Evolutionary conservation across 2,888 invertebrate genomes (phyloP).

Genomic region (Leptogaster cylindrica): DNA sequence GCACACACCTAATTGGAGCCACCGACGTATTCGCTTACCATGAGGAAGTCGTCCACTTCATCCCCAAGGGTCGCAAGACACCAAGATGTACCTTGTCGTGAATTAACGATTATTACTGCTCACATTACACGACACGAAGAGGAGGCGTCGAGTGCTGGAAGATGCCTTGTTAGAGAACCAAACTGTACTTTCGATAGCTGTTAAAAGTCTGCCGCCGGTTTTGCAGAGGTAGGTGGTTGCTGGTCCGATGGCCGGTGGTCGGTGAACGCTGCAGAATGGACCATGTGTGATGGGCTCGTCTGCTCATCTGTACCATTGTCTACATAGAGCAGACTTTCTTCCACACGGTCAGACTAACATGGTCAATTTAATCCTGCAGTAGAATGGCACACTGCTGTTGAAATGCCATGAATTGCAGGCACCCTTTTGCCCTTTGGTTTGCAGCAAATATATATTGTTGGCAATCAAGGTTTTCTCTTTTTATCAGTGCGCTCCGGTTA

Average conservation of each 20-base stretch:
- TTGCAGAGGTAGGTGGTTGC: neutral
- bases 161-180: neutral
- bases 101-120: conserved; percentile 4
- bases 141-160: no score
- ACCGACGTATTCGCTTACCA: neutral
- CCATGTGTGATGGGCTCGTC: no score
- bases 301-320: neutral
- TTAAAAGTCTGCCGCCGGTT: neutral
- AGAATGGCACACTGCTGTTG: neutral
- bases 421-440: conserved; percentile 26
- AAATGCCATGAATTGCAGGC: conserved; percentile 24
- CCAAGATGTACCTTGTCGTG: neutral
- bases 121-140: no score
- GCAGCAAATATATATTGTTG: conserved; percentile 20
- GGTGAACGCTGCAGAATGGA: neutral
- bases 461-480: conserved; percentile 37
- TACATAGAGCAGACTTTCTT: neutral
- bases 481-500: conserved; percentile 12
- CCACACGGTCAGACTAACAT: neutral
- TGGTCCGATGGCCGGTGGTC: no score
- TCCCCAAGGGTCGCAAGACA: neutral
- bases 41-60: neutral
- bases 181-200: conserved; percentile 1
- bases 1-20: neutral
- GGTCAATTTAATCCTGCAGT: conserved; percentile 19